phyloP scores from a whole-genome alignment of 2,888 invertebrate genomes.

The Aporophyla nigra region DNA sequence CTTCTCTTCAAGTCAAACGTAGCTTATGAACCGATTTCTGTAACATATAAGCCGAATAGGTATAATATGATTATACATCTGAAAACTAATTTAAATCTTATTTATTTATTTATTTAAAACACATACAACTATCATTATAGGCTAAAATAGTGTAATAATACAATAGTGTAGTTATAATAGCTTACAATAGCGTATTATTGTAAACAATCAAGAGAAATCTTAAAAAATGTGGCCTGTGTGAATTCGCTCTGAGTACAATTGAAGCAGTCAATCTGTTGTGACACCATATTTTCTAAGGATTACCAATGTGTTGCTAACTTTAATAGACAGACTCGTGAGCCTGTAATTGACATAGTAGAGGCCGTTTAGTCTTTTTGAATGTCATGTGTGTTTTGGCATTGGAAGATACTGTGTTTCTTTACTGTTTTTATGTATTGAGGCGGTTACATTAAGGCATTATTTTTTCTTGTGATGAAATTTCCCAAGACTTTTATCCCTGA shows the following conservation, averaged over 20 bases:
- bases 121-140: too few species aligned
- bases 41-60: neutral
- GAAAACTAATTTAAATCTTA: neutral
- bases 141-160: too few species aligned
- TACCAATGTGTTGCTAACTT: neutral
- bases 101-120: too few species aligned
- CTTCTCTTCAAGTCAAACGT: slow-evolving; percentile 30
- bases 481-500: neutral
- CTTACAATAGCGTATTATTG: too few species aligned
- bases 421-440: neutral
- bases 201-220: too few species aligned
- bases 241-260: too few species aligned
- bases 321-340: neutral
- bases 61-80: neutral
- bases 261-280: too few species aligned
- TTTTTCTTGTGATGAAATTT: neutral
- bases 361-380: neutral
- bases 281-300: neutral
- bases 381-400: neutral
- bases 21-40: slow-evolving; percentile 24
- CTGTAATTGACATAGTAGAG: neutral
- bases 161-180: too few species aligned
- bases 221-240: too few species aligned
- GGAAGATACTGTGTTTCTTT: too few species aligned
- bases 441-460: neutral